A percentile compares a stretch with the other conserved stretches of the same genome.
Conservation (phyloP, 2,797 vertebrate genomes). For the Triplophysa bombifrons region DNA sequence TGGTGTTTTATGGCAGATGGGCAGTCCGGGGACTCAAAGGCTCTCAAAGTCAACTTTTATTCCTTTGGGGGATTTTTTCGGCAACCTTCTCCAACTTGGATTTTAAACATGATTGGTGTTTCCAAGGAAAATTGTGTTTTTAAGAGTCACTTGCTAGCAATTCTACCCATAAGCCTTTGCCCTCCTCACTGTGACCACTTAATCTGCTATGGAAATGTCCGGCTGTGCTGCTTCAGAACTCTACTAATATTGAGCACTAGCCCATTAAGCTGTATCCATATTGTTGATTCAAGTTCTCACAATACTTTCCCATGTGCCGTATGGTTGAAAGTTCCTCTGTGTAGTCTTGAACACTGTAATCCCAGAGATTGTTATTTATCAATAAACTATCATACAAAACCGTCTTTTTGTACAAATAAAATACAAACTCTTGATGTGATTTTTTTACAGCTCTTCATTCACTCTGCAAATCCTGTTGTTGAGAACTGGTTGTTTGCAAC, state of each 20-base stretch:
- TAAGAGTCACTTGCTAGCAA: slow-evolving; percentile 26
- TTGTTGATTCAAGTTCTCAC: slow-evolving; percentile 1
- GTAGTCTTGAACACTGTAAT: neutral
- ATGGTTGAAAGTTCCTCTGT: neutral
- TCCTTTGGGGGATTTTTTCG: slow-evolving; percentile 34
- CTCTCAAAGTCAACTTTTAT: slow-evolving; percentile 60
- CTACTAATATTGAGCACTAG: slow-evolving; percentile 9
- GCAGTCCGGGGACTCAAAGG: slow-evolving; percentile 35
- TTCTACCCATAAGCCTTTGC: slow-evolving; percentile 15
- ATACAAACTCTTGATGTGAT: neutral
- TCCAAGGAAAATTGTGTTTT: slow-evolving; percentile 51
- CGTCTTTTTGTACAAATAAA: neutral
- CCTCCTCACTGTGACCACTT: slow-evolving; percentile 16
- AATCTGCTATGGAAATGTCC: slow-evolving; percentile 5
- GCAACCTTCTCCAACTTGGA: slow-evolving; percentile 50
- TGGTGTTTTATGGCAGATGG: slow-evolving; percentile 41
- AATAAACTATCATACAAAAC: neutral
- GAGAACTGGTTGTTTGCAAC: slow-evolving; percentile 57
- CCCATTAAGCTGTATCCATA: slow-evolving; percentile 14
- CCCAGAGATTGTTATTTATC: neutral
- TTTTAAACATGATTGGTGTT: slow-evolving; percentile 57
- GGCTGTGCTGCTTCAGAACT: slow-evolving; percentile 2
- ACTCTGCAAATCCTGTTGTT: slow-evolving; percentile 55
- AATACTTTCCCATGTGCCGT: neutral
- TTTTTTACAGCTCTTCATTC: neutral